These are phyloP conservation scores for Halictus quadricinctus DNA, from an alignment of 2,888 invertebrate genomes.

Conservation along the genomic window DNA sequence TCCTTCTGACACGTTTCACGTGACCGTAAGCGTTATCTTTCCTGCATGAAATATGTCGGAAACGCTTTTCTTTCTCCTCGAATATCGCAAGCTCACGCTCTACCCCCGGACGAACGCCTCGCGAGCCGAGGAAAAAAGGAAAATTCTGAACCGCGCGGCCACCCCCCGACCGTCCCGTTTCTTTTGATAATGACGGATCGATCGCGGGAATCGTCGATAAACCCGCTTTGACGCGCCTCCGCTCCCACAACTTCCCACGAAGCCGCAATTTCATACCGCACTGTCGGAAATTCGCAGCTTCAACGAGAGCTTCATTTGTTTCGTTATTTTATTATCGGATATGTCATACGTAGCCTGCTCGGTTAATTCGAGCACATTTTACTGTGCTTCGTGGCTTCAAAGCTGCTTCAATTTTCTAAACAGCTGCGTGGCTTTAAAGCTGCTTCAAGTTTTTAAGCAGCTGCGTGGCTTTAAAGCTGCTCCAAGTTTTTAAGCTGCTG, in stretches of 20 bases:
- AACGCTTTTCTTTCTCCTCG: conserved; percentile 69
- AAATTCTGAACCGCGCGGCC: neutral
- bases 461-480: neutral
- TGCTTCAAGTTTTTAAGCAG: neutral
- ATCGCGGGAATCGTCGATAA: conserved; percentile 13
- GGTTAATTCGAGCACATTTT: neutral
- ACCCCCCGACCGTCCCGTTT: neutral
- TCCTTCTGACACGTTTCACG: conserved; percentile 70
- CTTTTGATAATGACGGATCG: conserved; percentile 9
- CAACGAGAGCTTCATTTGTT: neutral
- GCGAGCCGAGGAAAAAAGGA: conserved; percentile 3
- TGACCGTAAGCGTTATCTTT: conserved; percentile 69
- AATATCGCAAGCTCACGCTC: conserved; percentile 69
- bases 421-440: neutral
- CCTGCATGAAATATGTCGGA: conserved; percentile 68
- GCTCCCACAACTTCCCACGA: neutral
- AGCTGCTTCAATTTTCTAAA: neutral
- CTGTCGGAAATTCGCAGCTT: neutral
- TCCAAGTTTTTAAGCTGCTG: neutral
- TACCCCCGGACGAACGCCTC: conserved; percentile 19
- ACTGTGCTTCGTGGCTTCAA: neutral
- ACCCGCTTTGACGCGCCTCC: neutral
- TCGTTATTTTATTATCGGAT: neutral
- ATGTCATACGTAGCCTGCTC: neutral
- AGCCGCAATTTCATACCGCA: neutral